Evolutionary conservation across 2,113 vertebrate species (phyloP).

Genomic region (Urocitellus parryii): DNA sequence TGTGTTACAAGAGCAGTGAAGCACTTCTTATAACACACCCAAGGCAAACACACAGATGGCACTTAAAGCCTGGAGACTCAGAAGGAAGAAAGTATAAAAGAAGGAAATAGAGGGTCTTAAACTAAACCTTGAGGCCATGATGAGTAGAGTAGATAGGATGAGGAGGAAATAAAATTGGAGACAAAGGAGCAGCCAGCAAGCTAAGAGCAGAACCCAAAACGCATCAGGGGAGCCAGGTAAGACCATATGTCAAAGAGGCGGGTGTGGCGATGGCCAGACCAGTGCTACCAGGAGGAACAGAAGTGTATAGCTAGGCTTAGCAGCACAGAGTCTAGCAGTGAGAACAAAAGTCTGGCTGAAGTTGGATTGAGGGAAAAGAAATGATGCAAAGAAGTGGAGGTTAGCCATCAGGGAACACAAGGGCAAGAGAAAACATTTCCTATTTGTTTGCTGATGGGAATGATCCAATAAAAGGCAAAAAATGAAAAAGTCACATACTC

Average conservation of each 20-base stretch:
- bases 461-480: not conserved
- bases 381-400: not conserved
- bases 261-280: no score
- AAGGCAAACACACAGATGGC: not conserved
- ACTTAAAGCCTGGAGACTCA: not conserved
- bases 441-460: not conserved
- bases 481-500: not conserved
- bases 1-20: not conserved
- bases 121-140: not conserved
- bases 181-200: not conserved
- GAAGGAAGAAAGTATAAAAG: not conserved
- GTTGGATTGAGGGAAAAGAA: not conserved
- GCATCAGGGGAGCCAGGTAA: not conserved
- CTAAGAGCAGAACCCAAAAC: not conserved
- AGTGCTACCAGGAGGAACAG: accelerated
- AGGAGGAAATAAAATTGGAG: not conserved
- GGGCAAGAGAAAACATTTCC: not conserved
- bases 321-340: not conserved
- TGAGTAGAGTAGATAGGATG: not conserved
- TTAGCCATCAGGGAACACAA: not conserved
- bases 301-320: not conserved
- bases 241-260: not conserved
- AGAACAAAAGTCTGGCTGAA: not conserved
- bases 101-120: not conserved
- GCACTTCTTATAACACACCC: not conserved